Conservation (phyloP, 2,113 vertebrate species). For the Oreochromis tanganicae region DNA sequence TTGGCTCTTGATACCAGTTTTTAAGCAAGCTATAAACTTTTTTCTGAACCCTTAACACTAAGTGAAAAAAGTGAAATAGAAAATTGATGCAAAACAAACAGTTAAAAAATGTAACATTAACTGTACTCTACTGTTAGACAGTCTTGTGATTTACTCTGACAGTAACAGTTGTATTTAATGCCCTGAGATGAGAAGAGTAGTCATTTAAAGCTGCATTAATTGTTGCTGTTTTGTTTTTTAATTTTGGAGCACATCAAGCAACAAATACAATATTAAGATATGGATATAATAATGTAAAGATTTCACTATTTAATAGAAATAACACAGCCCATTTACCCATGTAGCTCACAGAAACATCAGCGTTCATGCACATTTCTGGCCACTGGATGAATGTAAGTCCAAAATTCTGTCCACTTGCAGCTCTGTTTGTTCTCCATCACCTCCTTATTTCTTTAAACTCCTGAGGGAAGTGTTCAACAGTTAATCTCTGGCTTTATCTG, state of each 20-base stretch:
- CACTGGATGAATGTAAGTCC: neutral
- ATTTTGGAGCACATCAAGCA: neutral
- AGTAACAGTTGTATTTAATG: neutral
- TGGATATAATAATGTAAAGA: neutral
- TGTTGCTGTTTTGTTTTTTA: neutral
- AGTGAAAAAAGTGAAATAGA: neutral
- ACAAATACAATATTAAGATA: neutral
- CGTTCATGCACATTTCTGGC: neutral
- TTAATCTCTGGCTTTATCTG: neutral
- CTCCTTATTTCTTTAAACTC: neutral
- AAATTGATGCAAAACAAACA: neutral
- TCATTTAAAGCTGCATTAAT: neutral
- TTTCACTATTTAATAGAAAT: neutral
- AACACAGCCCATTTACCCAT: neutral
- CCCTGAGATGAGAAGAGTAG: neutral
- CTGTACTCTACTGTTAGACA: fast-evolving
- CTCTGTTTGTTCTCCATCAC: neutral
- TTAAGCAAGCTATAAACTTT: neutral
- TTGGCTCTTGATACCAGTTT: neutral
- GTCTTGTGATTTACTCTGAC: neutral
- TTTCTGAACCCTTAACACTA: neutral
- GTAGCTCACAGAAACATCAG: neutral
- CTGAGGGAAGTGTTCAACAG: neutral
- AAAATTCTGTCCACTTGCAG: neutral
- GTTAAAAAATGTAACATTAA: neutral